These are phyloP conservation scores for Taxidea taxus DNA, from an alignment of 2,113 vertebrate genomes.

Conservation along the genomic window DNA sequence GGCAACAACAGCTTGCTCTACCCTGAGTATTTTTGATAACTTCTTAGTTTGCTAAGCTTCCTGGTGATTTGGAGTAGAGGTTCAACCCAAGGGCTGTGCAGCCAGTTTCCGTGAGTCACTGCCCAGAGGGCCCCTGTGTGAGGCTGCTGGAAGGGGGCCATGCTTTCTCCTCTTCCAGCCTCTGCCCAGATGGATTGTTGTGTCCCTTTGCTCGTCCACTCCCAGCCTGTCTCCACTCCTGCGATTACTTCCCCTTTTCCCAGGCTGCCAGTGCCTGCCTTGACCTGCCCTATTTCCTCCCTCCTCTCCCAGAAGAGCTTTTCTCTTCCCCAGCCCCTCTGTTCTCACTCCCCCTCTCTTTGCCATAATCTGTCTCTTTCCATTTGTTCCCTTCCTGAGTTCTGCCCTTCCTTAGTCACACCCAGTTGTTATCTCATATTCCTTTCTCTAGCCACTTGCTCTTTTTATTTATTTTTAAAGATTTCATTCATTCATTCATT, in stretches of 20 bases:
- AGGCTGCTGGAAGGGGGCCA: not conserved
- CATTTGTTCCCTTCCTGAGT: not conserved
- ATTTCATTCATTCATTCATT: not conserved
- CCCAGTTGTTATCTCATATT: not conserved
- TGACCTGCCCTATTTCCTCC: not conserved
- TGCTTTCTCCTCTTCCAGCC: not conserved
- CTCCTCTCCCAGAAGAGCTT: not conserved
- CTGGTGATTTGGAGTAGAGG: conserved; percentile 60
- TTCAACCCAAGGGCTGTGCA: conserved; percentile 27
- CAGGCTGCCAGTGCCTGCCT: not conserved
- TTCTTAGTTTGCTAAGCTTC: conserved; percentile 39
- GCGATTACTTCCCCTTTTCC: conserved; percentile 21
- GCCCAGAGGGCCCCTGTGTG: not conserved
- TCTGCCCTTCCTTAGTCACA: conserved; percentile 10
- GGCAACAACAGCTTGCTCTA: conserved; percentile 29
- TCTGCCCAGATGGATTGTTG: not conserved
- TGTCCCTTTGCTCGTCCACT: not conserved
- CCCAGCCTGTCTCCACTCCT: not conserved
- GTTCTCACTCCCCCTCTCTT: not conserved
- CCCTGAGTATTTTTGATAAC: conserved; percentile 49
- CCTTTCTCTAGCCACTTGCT: not conserved
- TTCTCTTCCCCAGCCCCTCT: not conserved
- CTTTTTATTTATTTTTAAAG: not conserved
- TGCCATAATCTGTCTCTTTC: not conserved
- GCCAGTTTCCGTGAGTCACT: not conserved